Percentiles rank a stretch among this genome's conserved stretches.
phyloP scores from a whole-genome alignment of 1,140 invertebrate species.

The Brachionus rubens region DNA sequence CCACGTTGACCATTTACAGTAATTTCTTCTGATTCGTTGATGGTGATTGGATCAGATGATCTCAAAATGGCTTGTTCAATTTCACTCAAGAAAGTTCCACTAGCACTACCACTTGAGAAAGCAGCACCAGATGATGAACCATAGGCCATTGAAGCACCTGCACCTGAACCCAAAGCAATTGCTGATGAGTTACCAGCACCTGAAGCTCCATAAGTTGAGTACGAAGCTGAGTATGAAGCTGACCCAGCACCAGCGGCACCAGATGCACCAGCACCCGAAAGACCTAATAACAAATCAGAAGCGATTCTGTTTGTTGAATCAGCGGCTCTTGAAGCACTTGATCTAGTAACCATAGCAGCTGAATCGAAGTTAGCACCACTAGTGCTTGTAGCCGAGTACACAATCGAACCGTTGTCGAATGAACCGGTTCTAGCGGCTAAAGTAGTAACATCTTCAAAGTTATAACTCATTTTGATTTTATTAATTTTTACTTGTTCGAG shows the following conservation, averaged over 20 bases:
- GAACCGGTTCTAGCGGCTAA: neutral
- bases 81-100: slow-evolving; percentile 19
- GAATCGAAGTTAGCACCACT: neutral
- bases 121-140: neutral
- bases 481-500: too few relatives aligned
- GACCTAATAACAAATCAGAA: neutral
- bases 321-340: neutral
- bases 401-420: neutral
- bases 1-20: slow-evolving; percentile 46
- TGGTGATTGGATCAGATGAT: slow-evolving; percentile 42
- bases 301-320: neutral
- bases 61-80: slow-evolving; percentile 43
- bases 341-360: neutral
- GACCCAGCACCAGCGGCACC: neutral
- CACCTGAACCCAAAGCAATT: neutral
- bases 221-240: neutral
- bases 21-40: slow-evolving; percentile 42
- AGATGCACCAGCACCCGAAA: neutral
- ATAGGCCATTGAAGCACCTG: neutral
- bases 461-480: neutral
- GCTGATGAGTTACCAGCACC: neutral
- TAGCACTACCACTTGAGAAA: neutral
- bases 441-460: neutral
- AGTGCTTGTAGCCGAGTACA: neutral
- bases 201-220: neutral